These are phyloP conservation scores for Scrobipalpa atriplicella DNA, from an alignment of 2,888 invertebrate species.

Conservation along the genomic window DNA sequence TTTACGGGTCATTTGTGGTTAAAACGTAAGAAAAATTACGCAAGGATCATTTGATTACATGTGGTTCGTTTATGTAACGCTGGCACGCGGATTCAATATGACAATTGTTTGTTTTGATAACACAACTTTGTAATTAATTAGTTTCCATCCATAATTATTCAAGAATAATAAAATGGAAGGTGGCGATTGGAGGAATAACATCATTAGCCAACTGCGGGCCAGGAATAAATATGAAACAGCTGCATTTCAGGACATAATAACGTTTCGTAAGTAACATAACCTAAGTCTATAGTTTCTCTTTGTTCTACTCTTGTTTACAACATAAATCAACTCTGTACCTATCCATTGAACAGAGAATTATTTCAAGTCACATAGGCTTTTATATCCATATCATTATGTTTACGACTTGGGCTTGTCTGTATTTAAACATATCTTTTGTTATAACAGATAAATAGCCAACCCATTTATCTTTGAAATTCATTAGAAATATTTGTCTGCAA, in stretches of 20 bases:
- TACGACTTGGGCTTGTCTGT: not conserved
- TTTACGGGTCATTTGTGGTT: conserved; percentile 7
- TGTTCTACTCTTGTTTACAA: conserved; percentile 46
- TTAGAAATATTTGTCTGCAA: not conserved
- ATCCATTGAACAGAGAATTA: not conserved
- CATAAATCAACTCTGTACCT: conserved; percentile 2
- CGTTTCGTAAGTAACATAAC: conserved; percentile 88
- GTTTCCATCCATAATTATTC: conserved; percentile 45
- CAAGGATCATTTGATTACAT: not conserved
- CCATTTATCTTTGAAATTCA: conserved; percentile 8
- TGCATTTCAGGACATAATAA: conserved; percentile 90
- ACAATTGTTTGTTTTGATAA: conserved; percentile 73
- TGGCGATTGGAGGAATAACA: conserved; percentile 86
- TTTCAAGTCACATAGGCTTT: not conserved
- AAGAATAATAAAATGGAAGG: conserved; percentile 67
- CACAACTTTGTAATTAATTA: conserved; percentile 46
- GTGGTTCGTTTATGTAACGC: conserved; percentile 10
- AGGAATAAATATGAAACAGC: conserved; percentile 89
- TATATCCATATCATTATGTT: not conserved
- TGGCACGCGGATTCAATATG: conserved; percentile 48
- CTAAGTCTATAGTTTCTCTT: conserved; percentile 44
- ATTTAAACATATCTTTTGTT: not conserved
- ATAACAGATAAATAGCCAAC: not conserved
- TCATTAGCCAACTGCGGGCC: conserved; percentile 87
- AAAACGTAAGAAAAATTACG: not conserved